phyloP scores from a whole-genome alignment of 2,113 vertebrate species.

The Sakesphorus luctuosus region DNA sequence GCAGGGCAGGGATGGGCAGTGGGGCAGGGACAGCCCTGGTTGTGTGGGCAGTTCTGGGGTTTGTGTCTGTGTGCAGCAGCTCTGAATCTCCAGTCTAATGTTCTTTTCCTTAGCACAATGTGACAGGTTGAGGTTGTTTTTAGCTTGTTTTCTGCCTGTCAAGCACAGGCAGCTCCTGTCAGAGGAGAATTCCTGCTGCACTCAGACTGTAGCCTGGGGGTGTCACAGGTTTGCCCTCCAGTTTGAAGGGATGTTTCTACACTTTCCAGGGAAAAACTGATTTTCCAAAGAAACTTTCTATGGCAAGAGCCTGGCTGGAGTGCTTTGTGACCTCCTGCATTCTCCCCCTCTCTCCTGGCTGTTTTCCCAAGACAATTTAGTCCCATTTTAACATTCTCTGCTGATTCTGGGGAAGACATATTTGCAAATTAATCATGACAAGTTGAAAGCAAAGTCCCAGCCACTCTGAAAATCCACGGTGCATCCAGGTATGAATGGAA shows the following conservation, averaged over 20 bases:
- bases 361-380: not conserved
- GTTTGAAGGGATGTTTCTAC: not conserved
- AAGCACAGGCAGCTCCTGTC: not conserved
- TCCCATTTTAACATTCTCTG: not conserved
- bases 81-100: rapidly evolving
- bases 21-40: not conserved
- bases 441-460: not conserved
- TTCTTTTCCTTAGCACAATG: not conserved
- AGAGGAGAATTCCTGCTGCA: not conserved
- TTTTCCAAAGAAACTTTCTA: not conserved
- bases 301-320: not conserved
- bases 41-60: not conserved
- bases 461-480: not conserved
- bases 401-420: not conserved
- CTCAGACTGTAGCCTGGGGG: not conserved
- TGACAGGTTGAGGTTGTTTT: not conserved
- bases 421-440: not conserved
- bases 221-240: not conserved
- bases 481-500: not conserved
- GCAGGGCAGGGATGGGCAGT: not conserved
- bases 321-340: not conserved
- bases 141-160: not conserved
- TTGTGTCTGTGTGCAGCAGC: not conserved
- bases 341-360: not conserved
- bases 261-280: not conserved